Percentiles rank a stretch among this genome's conserved stretches.
These are phyloP conservation scores for Sebastes vulpes DNA, from an alignment of 2,797 vertebrate genomes.

Conservation along the genomic window DNA sequence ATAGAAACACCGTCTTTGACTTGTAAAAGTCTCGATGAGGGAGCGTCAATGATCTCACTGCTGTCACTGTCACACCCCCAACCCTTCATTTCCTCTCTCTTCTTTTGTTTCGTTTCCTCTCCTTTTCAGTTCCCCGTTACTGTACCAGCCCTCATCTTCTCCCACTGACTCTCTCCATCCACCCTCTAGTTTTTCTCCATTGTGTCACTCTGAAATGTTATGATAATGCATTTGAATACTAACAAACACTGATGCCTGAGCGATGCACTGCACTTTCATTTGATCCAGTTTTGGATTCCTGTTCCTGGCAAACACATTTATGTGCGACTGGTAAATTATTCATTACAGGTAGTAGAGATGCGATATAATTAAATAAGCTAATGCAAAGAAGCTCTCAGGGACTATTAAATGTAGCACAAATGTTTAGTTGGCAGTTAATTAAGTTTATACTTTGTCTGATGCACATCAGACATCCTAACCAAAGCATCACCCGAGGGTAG, in stretches of 20 bases:
- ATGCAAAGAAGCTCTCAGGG: conserved; percentile 67
- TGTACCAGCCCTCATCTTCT: conserved; percentile 11
- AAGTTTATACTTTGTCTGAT: conserved; percentile 58
- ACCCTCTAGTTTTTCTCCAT: not conserved
- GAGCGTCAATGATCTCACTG: conserved; percentile 43
- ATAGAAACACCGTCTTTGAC: conserved; percentile 44
- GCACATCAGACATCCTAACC: conserved; percentile 48
- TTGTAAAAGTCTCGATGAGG: conserved; percentile 60
- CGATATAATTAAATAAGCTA: conserved; percentile 74
- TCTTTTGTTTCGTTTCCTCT: conserved; percentile 34
- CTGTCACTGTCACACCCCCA: conserved; percentile 39
- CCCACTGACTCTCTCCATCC: conserved; percentile 9
- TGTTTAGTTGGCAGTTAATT: conserved; percentile 71
- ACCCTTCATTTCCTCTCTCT: conserved; percentile 43
- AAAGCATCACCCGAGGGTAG: conserved; percentile 24
- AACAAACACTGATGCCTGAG: conserved; percentile 22
- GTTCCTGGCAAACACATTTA: conserved; percentile 57
- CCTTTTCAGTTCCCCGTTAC: conserved; percentile 30
- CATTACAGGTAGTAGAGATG: conserved; percentile 61
- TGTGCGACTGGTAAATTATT: conserved; percentile 65
- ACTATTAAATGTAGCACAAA: conserved; percentile 68
- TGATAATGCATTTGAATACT: conserved; percentile 15
- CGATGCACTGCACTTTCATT: conserved; percentile 26
- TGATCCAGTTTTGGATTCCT: conserved; percentile 40
- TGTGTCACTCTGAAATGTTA: conserved; percentile 29